Percentiles rank a stretch among this genome's conserved stretches.
Evolutionary conservation across 2,113 vertebrate species (phyloP).

Genomic region (Speoplatyrhinus poulsoni): DNA sequence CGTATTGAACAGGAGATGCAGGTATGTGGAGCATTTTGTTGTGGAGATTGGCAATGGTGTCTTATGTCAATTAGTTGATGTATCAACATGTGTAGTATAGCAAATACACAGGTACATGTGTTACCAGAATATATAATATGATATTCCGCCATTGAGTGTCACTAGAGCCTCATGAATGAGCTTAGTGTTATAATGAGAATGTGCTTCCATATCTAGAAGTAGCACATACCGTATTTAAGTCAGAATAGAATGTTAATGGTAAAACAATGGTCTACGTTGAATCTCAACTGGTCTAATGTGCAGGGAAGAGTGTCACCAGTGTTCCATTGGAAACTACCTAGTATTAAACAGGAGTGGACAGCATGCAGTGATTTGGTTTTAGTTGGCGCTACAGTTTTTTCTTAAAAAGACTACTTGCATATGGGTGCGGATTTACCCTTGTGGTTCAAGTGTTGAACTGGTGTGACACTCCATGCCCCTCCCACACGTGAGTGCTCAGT

Average conservation of each 20-base stretch:
- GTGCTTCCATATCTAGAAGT: slow-evolving; percentile 47
- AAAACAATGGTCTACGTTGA: too few relatives aligned
- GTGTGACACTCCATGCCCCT: too few relatives aligned
- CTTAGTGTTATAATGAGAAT: slow-evolving; percentile 11
- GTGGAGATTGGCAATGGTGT: background rate
- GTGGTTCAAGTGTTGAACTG: too few relatives aligned
- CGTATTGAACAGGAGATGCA: slow-evolving; percentile 81
- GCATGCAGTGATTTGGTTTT: too few relatives aligned
- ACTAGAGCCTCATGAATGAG: slow-evolving; percentile 23
- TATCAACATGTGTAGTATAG: background rate
- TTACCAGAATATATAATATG: slow-evolving; percentile 1
- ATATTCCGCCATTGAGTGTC: slow-evolving; percentile 39
- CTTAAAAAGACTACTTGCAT: too few relatives aligned
- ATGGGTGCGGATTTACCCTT: too few relatives aligned
- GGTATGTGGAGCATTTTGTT: slow-evolving; percentile 52
- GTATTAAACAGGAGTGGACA: too few relatives aligned
- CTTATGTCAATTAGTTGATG: background rate
- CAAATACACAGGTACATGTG: background rate
- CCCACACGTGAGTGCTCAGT: too few relatives aligned
- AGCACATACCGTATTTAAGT: slow-evolving; percentile 17
- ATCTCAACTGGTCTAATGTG: too few relatives aligned
- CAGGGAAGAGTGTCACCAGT: too few relatives aligned
- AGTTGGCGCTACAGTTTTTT: too few relatives aligned
- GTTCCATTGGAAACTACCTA: too few relatives aligned
- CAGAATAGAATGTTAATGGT: background rate